These are phyloP conservation scores for Lithosia quadra DNA, from an alignment of 2,888 invertebrate species.

Conservation along the genomic window DNA sequence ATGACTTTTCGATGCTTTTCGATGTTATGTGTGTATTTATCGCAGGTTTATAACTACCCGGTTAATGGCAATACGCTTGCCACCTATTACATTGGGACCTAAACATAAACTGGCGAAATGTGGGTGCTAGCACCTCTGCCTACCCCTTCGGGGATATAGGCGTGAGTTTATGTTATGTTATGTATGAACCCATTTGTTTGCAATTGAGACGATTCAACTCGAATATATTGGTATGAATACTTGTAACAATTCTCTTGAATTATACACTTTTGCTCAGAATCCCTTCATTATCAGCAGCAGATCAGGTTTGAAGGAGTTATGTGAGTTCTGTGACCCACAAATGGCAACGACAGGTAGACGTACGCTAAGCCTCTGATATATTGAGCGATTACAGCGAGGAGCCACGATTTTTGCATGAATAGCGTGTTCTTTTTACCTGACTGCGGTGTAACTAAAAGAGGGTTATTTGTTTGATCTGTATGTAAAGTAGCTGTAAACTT, in stretches of 20 bases:
- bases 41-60: no score
- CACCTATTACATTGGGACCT: no score
- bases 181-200: background rate
- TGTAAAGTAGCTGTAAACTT: background rate
- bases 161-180: no score
- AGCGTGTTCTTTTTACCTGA: slow-evolving; percentile 3
- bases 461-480: no score
- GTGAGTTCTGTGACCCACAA: background rate
- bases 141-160: no score
- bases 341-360: slow-evolving; percentile 2
- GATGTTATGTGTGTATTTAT: no score
- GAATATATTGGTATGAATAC: background rate
- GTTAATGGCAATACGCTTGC: no score
- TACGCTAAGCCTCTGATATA: slow-evolving; percentile 33
- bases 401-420: slow-evolving; percentile 28
- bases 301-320: background rate
- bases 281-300: background rate
- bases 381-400: slow-evolving; percentile 24
- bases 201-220: background rate
- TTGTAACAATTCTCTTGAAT: background rate
- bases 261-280: background rate
- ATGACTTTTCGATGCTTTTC: no score
- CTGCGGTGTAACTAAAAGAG: background rate
- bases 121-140: no score
- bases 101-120: no score